Percentiles rank a stretch among this genome's conserved stretches.
These are phyloP conservation scores for Peromyscus melanophrys DNA, from an alignment of 2,797 vertebrate genomes.

Conservation along the genomic window DNA sequence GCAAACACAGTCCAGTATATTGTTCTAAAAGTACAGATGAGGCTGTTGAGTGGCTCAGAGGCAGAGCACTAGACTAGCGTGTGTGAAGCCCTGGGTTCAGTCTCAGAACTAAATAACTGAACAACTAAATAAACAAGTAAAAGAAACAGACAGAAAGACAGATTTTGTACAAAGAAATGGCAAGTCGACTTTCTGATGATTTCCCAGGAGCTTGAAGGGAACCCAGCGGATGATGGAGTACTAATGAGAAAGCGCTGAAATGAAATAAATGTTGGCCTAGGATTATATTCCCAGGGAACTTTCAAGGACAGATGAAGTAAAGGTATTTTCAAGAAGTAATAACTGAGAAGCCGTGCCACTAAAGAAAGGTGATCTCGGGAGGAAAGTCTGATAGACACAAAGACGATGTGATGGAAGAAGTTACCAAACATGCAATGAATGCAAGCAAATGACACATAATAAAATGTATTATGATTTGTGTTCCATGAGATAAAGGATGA, in stretches of 20 bases:
- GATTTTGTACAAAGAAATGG: background rate
- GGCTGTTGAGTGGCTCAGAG: background rate
- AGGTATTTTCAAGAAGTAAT: background rate
- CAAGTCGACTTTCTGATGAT: background rate
- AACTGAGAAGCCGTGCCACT: background rate
- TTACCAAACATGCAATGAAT: background rate
- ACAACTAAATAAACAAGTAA: background rate
- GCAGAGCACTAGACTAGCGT: background rate
- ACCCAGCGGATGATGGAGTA: background rate
- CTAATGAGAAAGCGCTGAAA: slow-evolving; percentile 32
- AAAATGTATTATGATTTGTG: background rate
- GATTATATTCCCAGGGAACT: background rate
- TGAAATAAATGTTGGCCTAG: background rate
- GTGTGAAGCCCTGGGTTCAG: background rate
- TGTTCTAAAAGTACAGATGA: background rate
- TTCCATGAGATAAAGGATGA: background rate
- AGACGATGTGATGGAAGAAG: background rate
- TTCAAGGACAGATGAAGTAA: background rate
- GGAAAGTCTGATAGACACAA: background rate
- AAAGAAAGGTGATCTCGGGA: background rate
- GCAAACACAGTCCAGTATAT: background rate
- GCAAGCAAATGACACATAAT: background rate
- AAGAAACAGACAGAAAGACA: background rate
- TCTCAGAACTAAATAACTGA: background rate
- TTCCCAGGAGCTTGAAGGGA: background rate